These are phyloP conservation scores for Uropsilus gracilis DNA, from an alignment of 2,113 vertebrate species.

Conservation along the genomic window DNA sequence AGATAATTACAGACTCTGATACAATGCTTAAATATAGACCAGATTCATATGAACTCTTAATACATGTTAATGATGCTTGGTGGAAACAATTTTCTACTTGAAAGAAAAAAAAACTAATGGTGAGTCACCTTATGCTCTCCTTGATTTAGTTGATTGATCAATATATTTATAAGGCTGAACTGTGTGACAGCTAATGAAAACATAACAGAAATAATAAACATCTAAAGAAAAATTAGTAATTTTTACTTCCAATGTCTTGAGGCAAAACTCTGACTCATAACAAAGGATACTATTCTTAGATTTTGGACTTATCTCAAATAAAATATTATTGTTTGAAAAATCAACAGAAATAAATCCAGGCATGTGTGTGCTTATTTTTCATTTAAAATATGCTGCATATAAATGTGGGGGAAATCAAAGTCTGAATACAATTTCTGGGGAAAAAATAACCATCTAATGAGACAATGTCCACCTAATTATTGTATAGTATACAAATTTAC, in stretches of 20 bases:
- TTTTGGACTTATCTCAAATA: not conserved
- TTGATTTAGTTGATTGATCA: no score
- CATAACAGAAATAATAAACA: not conserved
- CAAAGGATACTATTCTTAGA: not conserved
- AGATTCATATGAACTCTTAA: not conserved
- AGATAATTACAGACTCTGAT: not conserved
- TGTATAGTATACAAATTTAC: not conserved
- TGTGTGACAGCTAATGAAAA: not conserved
- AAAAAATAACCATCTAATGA: slow-evolving; percentile 1
- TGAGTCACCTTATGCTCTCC: no score
- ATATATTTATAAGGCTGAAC: not conserved
- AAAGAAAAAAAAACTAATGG: not conserved
- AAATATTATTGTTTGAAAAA: not conserved
- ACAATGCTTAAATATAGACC: not conserved
- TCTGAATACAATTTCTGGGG: not conserved
- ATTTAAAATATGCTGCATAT: not conserved
- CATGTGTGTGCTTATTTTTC: not conserved
- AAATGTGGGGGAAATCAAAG: slow-evolving; percentile 13
- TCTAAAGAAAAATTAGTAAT: not conserved
- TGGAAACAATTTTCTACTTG: not conserved
- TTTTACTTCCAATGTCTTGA: not conserved
- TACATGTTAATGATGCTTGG: not conserved
- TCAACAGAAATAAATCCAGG: not conserved
- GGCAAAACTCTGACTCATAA: not conserved
- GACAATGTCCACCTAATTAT: not conserved